phyloP scores from a whole-genome alignment of 2,888 invertebrate genomes.

The Rhagonycha lutea region DNA sequence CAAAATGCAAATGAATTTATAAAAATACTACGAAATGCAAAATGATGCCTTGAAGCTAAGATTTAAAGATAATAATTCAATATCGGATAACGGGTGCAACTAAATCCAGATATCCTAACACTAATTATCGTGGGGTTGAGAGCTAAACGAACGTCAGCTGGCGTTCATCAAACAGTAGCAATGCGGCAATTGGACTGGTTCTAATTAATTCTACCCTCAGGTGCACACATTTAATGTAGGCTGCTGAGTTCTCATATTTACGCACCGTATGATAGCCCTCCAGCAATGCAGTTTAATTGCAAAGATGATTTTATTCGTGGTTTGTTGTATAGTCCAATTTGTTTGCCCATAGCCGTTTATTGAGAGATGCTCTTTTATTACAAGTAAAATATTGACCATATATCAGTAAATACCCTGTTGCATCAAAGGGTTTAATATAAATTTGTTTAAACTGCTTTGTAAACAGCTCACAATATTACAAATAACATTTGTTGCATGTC shows the following conservation, averaged over 20 bases:
- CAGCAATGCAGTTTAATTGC: slow-evolving; percentile 22
- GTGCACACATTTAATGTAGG: slow-evolving; percentile 24
- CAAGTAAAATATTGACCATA: slow-evolving; percentile 5
- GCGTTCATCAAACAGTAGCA: slow-evolving; percentile 27
- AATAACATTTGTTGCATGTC: neutral
- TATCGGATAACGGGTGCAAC: slow-evolving; percentile 16
- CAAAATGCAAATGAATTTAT: neutral
- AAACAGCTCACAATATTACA: neutral
- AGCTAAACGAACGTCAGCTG: slow-evolving; percentile 26
- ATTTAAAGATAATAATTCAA: slow-evolving; percentile 5
- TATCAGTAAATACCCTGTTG: neutral
- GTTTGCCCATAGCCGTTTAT: slow-evolving; percentile 2
- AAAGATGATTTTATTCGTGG: slow-evolving; percentile 18
- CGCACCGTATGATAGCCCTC: slow-evolving; percentile 15
- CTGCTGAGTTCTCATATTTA: slow-evolving; percentile 18
- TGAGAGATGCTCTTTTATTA: slow-evolving; percentile 11
- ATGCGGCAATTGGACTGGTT: slow-evolving; percentile 23
- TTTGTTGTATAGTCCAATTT: slow-evolving; percentile 8
- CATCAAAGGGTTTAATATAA: slow-evolving; percentile 1
- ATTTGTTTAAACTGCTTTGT: neutral
- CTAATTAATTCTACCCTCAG: slow-evolving; percentile 28
- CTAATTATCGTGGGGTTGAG: slow-evolving; percentile 23
- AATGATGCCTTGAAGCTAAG: neutral
- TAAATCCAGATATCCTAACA: slow-evolving; percentile 18
- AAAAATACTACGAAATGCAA: neutral